Evolutionary conservation across 2,113 vertebrate genomes (phyloP).

Genomic region (Cyprinus carpio): DNA sequence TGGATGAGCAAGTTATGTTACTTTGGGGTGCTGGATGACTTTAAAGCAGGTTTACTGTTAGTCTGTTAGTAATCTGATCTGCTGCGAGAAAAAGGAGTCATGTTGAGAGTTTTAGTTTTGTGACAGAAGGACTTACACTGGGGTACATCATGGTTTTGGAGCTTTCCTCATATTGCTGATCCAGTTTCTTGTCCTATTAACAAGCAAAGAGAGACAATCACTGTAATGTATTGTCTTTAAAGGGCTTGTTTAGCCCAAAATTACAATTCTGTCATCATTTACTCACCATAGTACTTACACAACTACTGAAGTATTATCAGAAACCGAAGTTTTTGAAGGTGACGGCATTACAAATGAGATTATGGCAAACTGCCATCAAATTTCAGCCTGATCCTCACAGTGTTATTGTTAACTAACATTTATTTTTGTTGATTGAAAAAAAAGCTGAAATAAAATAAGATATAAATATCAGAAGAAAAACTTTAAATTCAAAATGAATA

Average conservation of each 20-base stretch:
- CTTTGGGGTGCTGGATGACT: constrained; percentile 5
- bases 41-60: constrained; percentile 14
- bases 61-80: constrained; percentile 20
- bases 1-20: constrained; percentile 24
- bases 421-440: not conserved
- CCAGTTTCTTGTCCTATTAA: constrained; percentile 91
- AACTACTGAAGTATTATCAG: not conserved
- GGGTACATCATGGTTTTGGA: constrained; percentile 83
- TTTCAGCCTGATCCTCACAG: not conserved
- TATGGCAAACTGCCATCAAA: not conserved
- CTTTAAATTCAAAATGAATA: too few species aligned
- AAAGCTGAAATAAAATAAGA: not conserved
- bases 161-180: constrained; percentile 91
- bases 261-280: not conserved
- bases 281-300: not conserved
- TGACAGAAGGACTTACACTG: constrained; percentile 81
- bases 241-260: not conserved
- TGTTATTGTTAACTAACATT: not conserved
- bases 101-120: not conserved
- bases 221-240: not conserved
- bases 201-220: not conserved
- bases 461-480: not conserved
- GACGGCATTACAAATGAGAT: not conserved
- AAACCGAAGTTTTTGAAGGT: not conserved
- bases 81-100: not conserved